Conservation (phyloP, 2,113 vertebrate genomes). For the Alethe castanea region DNA sequence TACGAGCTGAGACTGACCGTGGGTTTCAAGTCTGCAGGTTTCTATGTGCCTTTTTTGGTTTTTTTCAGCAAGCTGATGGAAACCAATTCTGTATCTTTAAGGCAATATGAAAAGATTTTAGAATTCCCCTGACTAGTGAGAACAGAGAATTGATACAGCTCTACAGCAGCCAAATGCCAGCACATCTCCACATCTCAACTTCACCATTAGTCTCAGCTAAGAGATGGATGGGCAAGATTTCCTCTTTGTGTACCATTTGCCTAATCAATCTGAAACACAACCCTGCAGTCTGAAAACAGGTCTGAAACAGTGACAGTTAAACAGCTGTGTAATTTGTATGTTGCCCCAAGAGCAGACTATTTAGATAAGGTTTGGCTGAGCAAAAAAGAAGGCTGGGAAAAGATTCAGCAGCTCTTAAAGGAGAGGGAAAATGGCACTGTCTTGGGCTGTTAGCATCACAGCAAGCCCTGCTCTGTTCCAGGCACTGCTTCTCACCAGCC, state of each 20-base stretch:
- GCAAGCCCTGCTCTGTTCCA: not conserved
- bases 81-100: constrained; percentile 1
- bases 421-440: not conserved
- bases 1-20: constrained; percentile 25
- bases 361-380: not conserved
- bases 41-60: not conserved
- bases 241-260: not conserved
- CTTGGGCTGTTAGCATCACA: not conserved
- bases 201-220: not conserved
- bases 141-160: not conserved
- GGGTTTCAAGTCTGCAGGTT: constrained; percentile 7
- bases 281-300: not conserved
- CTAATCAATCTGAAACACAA: not conserved
- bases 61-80: constrained; percentile 15
- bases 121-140: not conserved
- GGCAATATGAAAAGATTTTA: not conserved
- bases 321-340: not conserved
- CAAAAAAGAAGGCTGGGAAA: not conserved
- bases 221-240: not conserved
- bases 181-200: not conserved
- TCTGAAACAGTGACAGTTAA: not conserved
- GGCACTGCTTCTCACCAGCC: not conserved
- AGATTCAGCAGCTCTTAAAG: not conserved
- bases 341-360: not conserved
- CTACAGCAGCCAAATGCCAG: not conserved